Base-by-base conservation (phyloP, 2,113 vertebrate species). In the Prunella fulvescens region DNA sequence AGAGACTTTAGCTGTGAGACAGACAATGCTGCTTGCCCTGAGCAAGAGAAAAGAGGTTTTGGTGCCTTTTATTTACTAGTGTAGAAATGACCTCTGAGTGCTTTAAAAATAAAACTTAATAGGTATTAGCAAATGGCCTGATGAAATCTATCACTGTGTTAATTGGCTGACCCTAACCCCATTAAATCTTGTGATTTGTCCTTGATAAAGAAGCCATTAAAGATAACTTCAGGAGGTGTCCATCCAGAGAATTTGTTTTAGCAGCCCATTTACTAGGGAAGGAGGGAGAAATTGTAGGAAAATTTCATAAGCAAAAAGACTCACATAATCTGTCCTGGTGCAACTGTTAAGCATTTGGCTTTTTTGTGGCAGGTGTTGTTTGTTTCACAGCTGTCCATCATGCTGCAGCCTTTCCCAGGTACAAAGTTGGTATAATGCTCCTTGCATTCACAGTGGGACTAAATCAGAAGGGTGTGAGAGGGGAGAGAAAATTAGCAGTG, bases 361-460 rank as follows among this genome's bases (percentile, higher is more conserved):
- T 98, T 97, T 93, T 84, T 97, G 91, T 98, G 98, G 83, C 99
- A 99, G 39, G 98, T 98, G 76, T 98, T 98, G 31, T 97, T 97
- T 3, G 97, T 98, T 86, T 91, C 80, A 95, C 99, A 99, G 61
- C 92, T 24, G 9, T 99, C 96, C 3, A 3, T 96, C 88, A 99
- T 77, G 47, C 96, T 97, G 96, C 99, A 99, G 82, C 98, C 93
- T 66, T 95, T 89, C 50, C 98, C 98, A 4, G 96, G 76, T 6
- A 94, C 60, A 74, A 98, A 97, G 29, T 94, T 91, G 4, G 72
- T 97, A 53, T 98, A 99, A 19, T 99, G 98, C 28, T 98, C 92
- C 81, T 98, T 98, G 97, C 99, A 99, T 91, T 99, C 98, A 19
- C 99, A 99, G 97, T 99, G 98, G 82, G 98, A 98, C 99, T 99